Evolutionary conservation across 2,888 invertebrate species (phyloP).

Genomic region (Caenorhabditis panamensis): DNA sequence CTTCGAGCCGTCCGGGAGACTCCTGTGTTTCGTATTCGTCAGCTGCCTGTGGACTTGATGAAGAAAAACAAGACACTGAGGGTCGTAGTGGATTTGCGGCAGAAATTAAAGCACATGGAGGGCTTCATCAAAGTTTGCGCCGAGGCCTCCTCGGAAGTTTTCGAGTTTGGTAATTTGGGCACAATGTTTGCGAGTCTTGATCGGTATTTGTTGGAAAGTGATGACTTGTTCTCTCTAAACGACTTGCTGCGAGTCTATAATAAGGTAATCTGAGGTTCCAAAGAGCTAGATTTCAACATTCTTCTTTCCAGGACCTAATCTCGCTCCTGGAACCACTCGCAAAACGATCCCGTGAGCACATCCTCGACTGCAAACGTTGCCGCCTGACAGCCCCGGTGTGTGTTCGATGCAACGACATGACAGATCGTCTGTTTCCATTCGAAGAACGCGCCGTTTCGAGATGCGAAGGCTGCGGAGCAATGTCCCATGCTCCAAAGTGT

Average conservation of each 20-base stretch:
- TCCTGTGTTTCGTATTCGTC: constrained; percentile 50
- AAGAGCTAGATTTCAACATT: not conserved
- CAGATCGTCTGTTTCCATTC: constrained; percentile 73
- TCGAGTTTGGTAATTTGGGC: constrained; percentile 68
- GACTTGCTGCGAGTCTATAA: constrained; percentile 76
- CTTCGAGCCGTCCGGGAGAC: constrained; percentile 51
- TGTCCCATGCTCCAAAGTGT: constrained; percentile 68
- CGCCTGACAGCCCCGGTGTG: constrained; percentile 69
- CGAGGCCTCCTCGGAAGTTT: constrained; percentile 40
- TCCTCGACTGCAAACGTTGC: constrained; percentile 64
- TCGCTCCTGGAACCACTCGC: constrained; percentile 55
- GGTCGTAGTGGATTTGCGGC: constrained; percentile 83
- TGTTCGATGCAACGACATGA: constrained; percentile 68
- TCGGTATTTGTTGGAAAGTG: constrained; percentile 69
- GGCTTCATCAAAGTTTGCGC: constrained; percentile 70
- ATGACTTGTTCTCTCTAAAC: constrained; percentile 76
- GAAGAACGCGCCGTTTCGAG: constrained; percentile 67
- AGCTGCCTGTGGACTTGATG: constrained; percentile 47
- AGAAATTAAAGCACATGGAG: constrained; percentile 86
- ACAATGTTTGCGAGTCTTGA: constrained; percentile 76
- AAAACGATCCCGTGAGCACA: constrained; percentile 49
- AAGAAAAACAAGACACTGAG: constrained; percentile 55
- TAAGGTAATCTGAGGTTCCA: constrained; percentile 57
- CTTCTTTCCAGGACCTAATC: constrained; percentile 52
- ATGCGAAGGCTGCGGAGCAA: constrained; percentile 71